phyloP scores from a whole-genome alignment of 2,797 vertebrate genomes.

The Graptemys geographica region DNA sequence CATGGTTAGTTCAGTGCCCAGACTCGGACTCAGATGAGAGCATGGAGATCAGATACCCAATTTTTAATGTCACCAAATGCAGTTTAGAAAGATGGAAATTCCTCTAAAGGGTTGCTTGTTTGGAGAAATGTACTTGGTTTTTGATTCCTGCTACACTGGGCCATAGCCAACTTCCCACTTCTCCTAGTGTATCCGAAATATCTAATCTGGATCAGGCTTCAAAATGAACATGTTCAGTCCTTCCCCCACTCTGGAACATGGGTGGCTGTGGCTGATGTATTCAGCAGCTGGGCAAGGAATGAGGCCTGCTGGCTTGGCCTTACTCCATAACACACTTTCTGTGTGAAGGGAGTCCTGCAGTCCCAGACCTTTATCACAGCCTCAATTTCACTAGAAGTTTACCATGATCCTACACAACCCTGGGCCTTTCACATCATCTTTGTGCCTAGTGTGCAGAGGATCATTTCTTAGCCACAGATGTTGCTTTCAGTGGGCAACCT shows the following conservation, averaged over 20 bases:
- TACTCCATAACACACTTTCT: not conserved
- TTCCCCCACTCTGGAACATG: not conserved
- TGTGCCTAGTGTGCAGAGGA: not conserved
- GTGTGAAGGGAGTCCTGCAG: not conserved
- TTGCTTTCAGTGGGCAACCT: not conserved
- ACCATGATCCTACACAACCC: slow-evolving; percentile 52
- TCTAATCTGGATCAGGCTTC: not conserved
- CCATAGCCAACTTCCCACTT: not conserved
- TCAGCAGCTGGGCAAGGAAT: not conserved
- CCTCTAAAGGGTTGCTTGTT: not conserved
- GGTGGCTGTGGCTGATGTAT: not conserved
- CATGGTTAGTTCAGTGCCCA: not conserved
- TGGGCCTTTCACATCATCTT: not conserved
- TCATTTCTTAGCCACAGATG: too few relatives aligned
- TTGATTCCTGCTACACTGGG: not conserved
- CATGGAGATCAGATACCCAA: not conserved
- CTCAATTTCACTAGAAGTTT: not conserved
- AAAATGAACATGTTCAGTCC: not conserved
- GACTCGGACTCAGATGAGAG: not conserved
- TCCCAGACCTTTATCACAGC: not conserved
- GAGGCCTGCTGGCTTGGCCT: not conserved
- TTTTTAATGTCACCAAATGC: not conserved
- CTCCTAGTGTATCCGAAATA: not conserved
- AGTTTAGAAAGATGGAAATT: not conserved
- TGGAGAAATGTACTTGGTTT: not conserved